Percentiles rank a stretch among this genome's conserved stretches.
phyloP scores from a whole-genome alignment of 1,140 invertebrate genomes.

The Pseudomyrmex gracilis region DNA sequence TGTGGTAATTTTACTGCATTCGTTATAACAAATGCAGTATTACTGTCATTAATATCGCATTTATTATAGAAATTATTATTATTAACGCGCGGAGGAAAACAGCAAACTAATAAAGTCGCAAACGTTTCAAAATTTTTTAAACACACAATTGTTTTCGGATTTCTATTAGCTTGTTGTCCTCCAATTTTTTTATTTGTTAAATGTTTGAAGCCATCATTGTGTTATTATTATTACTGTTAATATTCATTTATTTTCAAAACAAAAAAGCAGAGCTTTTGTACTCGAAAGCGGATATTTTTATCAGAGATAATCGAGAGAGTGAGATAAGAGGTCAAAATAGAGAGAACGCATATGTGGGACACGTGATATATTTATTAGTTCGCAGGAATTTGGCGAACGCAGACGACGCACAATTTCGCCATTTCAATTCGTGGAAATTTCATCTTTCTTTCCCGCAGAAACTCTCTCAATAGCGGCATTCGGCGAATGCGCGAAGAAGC shows the following conservation, averaged over 20 bases:
- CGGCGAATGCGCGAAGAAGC: conserved; percentile 5
- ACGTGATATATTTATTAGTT: conserved; percentile 12
- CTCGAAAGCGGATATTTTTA: neutral
- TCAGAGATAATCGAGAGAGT: neutral
- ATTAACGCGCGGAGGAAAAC: neutral
- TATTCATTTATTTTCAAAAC: too few relatives aligned
- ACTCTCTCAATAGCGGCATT: conserved; percentile 6
- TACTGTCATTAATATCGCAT: too few relatives aligned
- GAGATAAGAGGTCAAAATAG: neutral
- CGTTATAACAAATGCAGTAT: too few relatives aligned
- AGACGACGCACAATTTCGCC: neutral
- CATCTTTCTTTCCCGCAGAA: conserved; percentile 5
- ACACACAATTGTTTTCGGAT: too few relatives aligned
- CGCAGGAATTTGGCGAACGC: neutral
- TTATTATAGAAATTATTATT: neutral
- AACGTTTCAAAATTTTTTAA: too few relatives aligned
- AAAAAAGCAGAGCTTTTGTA: neutral
- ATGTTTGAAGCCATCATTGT: too few relatives aligned
- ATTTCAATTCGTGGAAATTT: conserved; percentile 34
- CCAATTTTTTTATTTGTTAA: too few relatives aligned
- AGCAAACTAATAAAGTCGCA: too few relatives aligned
- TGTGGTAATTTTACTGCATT: too few relatives aligned
- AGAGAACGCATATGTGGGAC: neutral
- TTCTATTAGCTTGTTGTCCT: too few relatives aligned
- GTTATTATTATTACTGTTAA: too few relatives aligned